These are phyloP conservation scores for Pogonomyrmex barbatus DNA, from an alignment of 1,140 invertebrate genomes.

Conservation along the genomic window DNA sequence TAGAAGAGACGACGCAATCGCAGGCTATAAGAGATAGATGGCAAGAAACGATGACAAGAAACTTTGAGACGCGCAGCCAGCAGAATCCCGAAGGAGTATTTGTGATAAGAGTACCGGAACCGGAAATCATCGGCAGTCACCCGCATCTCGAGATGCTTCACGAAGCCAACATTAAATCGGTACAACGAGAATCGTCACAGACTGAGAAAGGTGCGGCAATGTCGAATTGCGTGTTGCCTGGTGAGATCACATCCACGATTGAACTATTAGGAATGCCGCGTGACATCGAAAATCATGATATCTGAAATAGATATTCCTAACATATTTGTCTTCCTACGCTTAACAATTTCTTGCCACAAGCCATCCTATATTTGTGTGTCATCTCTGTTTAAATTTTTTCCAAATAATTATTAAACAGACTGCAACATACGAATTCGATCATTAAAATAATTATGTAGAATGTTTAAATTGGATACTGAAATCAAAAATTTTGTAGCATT, in stretches of 20 bases:
- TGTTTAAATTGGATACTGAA: too few species aligned
- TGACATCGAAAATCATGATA: neutral
- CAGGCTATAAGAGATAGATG: slow-evolving; percentile 81
- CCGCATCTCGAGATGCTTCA: slow-evolving; percentile 83
- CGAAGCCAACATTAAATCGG: slow-evolving; percentile 80
- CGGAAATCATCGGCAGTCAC: slow-evolving; percentile 81
- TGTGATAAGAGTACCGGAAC: slow-evolving; percentile 83
- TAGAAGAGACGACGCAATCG: slow-evolving; percentile 74
- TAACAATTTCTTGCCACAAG: neutral
- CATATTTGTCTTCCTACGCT: neutral
- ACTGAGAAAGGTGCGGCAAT: slow-evolving; percentile 82
- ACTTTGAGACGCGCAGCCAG: slow-evolving; percentile 66
- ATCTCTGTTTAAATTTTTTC: too few species aligned
- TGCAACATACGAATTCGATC: too few species aligned
- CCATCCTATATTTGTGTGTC: neutral
- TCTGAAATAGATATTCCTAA: neutral
- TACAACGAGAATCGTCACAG: slow-evolving; percentile 83
- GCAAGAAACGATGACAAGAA: slow-evolving; percentile 70
- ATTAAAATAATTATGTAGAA: too few species aligned
- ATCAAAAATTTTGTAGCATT: too few species aligned
- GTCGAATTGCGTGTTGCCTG: slow-evolving; percentile 46
- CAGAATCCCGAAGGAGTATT: slow-evolving; percentile 79
- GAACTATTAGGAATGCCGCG: slow-evolving; percentile 24
- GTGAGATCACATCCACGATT: slow-evolving; percentile 42
- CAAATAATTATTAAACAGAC: too few species aligned